Base-by-base conservation (phyloP, 2,113 vertebrate genomes). In the Henicopernis longicauda region DNA sequence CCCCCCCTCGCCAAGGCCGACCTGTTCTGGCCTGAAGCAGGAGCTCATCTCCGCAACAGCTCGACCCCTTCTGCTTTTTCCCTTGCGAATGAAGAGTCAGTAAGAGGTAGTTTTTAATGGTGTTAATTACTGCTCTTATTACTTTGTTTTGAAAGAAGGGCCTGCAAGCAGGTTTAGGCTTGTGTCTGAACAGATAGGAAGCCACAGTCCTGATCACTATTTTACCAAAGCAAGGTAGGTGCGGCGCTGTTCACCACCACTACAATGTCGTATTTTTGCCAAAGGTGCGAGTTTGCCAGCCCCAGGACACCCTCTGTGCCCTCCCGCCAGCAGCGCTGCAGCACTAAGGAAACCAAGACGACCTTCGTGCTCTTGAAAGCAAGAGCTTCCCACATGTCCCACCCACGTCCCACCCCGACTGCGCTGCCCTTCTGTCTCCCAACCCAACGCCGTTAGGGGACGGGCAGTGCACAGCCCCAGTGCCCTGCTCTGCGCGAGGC, bases 361-460 rank as follows among this genome's bases (percentile, higher is more conserved):
- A 13, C 42, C 19, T 5, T 18, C 1, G 0, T 20, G 34, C 29
- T 77, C 45, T 11, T 31, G 7, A 22, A 40, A 55, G 9, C 29
- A 38, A 7, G 0, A 6, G 3, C 7, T 10, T 31, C n/a, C 40
- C 18, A 17, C 0, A 0, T 11, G 23, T 61, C n/a, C 54, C 7
- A 3, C 22, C 34, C 3, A 2, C 2, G 0, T 21, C 22, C 29
- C 11, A 2, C 38, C 38, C 22, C 0, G 0, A 1, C 31, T 0
- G 2, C 0, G 2, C 32, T 10, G 12, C 32, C 40, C 14, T 13
- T 6, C 8, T 1, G 0, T 8, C 11, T 13, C 4, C 44, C 2
- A 1, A 4, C 25, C 36, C 69, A 4, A 59, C 4, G 1, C 31
- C 1, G 0, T 1, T 10, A 10, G 5, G 26, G 22, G 34, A 27